Conservation (phyloP, 2,888 invertebrate genomes). For the Xylocampa areola region DNA sequence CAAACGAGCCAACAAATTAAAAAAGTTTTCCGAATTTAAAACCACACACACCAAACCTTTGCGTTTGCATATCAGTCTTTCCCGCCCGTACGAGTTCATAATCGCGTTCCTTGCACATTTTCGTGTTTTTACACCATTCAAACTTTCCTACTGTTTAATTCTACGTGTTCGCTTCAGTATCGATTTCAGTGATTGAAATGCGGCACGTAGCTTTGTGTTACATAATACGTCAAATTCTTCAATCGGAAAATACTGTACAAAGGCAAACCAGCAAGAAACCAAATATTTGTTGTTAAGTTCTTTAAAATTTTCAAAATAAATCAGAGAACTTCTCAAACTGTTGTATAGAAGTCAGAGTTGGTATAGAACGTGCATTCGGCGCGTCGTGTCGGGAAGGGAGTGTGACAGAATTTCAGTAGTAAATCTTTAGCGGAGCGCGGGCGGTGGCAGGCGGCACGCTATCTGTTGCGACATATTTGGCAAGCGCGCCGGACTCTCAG, state of each 20-base stretch:
- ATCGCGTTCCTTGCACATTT: constrained; percentile 46
- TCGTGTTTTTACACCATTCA: constrained; percentile 39
- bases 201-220: constrained; percentile 24
- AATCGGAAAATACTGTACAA: constrained; percentile 41
- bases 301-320: constrained; percentile 72
- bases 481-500: constrained; percentile 76
- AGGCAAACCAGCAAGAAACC: constrained; percentile 45
- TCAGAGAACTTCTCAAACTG: constrained; percentile 61
- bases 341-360: constrained; percentile 51
- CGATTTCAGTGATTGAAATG: constrained; percentile 34
- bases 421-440: constrained; percentile 69
- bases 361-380: constrained; percentile 51
- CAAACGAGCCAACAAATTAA: constrained; percentile 57
- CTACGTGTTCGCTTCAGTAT: constrained; percentile 4
- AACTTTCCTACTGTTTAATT: constrained; percentile 22
- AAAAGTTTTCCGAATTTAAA: constrained; percentile 60
- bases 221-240: constrained; percentile 45
- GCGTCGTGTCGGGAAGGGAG: constrained; percentile 59
- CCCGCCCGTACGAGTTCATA: constrained; percentile 42
- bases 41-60: constrained; percentile 47
- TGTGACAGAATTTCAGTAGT: constrained; percentile 79
- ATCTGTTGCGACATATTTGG: constrained; percentile 87
- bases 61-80: constrained; percentile 45
- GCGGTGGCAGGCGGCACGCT: constrained; percentile 60
- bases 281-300: constrained; percentile 60